Conservation (phyloP, 2,888 invertebrate species). For the Oasisia sp. region DNA sequence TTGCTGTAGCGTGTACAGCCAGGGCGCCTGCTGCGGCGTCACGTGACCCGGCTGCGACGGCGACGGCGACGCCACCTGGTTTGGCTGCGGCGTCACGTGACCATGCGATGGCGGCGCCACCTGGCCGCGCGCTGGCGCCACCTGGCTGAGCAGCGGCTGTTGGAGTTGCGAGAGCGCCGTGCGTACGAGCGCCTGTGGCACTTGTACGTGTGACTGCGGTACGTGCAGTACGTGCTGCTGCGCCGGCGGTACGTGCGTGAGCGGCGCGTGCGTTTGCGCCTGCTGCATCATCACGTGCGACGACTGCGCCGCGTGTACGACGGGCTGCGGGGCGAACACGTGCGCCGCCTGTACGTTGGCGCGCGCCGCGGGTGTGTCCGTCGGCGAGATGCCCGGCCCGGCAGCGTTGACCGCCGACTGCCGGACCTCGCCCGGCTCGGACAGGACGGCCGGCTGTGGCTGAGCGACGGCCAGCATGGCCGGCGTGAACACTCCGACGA, state of each 20-base stretch:
- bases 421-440: background rate
- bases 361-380: background rate
- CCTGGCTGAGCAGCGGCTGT: background rate
- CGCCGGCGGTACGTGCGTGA: background rate
- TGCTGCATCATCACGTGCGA: too few relatives aligned
- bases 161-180: background rate
- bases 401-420: background rate
- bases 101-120: background rate
- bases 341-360: background rate
- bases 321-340: background rate
- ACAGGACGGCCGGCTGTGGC: background rate
- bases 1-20: slow-evolving; percentile 4
- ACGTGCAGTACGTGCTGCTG: background rate
- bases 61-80: background rate
- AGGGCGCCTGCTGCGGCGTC: background rate
- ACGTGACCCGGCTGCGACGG: background rate
- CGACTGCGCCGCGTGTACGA: background rate
- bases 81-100: background rate
- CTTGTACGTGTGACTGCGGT: background rate
- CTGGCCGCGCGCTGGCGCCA: background rate
- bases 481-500: background rate
- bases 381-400: background rate
- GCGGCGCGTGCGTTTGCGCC: background rate
- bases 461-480: background rate
- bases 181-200: background rate